Conservation (phyloP, 2,888 invertebrate species). For the Epicampocera succincta region DNA sequence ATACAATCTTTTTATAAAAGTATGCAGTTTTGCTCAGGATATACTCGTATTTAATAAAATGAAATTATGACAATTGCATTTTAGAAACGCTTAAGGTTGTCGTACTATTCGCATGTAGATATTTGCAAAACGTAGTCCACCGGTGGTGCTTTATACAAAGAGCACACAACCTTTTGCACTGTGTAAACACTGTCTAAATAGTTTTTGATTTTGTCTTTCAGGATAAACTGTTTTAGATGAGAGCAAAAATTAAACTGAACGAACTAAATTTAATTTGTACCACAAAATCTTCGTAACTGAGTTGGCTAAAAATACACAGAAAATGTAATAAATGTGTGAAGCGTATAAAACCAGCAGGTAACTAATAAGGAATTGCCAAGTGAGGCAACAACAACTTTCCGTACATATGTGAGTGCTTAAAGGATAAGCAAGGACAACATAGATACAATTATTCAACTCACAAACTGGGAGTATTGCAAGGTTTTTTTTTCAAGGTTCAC, state of each 20-base stretch:
- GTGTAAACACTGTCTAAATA: too few species aligned
- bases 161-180: too few species aligned
- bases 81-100: neutral
- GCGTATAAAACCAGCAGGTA: slow-evolving; percentile 43
- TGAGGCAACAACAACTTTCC: slow-evolving; percentile 4
- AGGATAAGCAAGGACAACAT: slow-evolving; percentile 27
- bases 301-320: slow-evolving; percentile 30
- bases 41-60: too few species aligned
- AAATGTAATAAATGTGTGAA: slow-evolving; percentile 18
- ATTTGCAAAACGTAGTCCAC: neutral
- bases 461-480: too few species aligned
- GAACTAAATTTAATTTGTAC: neutral
- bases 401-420: neutral
- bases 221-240: slow-evolving; percentile 52
- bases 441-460: neutral
- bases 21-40: too few species aligned
- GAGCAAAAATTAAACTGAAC: slow-evolving; percentile 58
- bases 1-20: too few species aligned
- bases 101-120: too few species aligned
- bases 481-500: too few species aligned
- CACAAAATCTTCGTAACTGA: slow-evolving; percentile 36
- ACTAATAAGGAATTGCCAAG: slow-evolving; percentile 21
- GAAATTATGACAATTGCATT: neutral
- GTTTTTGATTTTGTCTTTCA: neutral
- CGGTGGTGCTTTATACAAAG: too few species aligned